phyloP scores from a whole-genome alignment of 1,140 invertebrate species.

The Ephestia elutella region DNA sequence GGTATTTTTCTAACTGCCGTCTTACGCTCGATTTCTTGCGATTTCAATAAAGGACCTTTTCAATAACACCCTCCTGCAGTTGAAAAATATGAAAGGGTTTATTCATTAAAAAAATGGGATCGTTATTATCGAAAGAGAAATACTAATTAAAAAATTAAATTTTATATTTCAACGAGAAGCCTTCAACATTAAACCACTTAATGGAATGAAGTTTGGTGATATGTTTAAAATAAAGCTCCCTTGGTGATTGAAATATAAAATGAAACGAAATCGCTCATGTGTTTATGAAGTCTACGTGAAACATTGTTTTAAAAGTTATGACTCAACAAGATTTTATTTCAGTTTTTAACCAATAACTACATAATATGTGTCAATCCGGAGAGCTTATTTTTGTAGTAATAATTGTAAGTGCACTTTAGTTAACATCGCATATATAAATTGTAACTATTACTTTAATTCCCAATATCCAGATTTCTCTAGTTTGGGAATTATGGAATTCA shows the following conservation, averaged over 20 bases:
- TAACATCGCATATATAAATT: no score
- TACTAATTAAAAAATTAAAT: conserved; percentile 20
- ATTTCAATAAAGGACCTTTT: conserved; percentile 46
- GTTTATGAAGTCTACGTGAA: not conserved
- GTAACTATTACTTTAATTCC: no score
- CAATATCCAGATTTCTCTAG: no score
- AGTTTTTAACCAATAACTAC: no score
- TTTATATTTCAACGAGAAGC: conserved; percentile 10
- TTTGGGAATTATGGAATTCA: no score
- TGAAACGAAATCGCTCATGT: not conserved
- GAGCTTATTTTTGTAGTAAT: no score
- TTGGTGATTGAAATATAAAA: not conserved
- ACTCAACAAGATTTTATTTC: no score
- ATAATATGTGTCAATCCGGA: no score
- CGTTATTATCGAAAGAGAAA: conserved; percentile 17
- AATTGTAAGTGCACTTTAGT: no score
- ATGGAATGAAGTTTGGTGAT: not conserved
- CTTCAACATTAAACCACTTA: conserved; percentile 3
- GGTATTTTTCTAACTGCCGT: conserved; percentile 40
- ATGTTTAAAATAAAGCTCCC: not conserved
- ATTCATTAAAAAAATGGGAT: conserved; percentile 19
- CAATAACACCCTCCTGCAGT: conserved; percentile 42
- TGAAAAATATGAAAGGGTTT: conserved; percentile 38
- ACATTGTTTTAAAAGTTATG: not conserved
- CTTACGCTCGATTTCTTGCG: conserved; percentile 36